Conservation (phyloP, 2,888 invertebrate species). For the Platerodrilus igneus region DNA sequence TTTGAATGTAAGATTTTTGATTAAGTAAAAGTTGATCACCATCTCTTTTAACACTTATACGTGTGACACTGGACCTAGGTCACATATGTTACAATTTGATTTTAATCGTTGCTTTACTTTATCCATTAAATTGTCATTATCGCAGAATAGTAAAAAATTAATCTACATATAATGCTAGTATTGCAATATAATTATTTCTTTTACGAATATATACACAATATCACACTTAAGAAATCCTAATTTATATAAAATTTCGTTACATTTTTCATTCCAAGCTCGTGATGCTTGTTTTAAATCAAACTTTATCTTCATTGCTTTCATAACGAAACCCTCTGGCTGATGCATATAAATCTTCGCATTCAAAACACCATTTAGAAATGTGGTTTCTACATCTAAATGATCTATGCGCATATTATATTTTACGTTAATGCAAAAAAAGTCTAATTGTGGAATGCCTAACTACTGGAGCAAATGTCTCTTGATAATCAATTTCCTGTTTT, state of each 20-base stretch:
- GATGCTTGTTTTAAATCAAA: neutral
- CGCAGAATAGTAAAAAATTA: neutral
- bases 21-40: neutral
- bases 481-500: no score
- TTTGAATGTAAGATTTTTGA: conserved; percentile 1
- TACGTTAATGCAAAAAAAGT: no score
- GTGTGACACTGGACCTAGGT: conserved; percentile 1
- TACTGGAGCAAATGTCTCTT: no score
- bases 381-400: neutral
- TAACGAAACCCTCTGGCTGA: no score
- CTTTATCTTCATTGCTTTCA: no score
- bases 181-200: no score
- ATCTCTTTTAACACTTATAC: neutral
- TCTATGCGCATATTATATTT: conserved; percentile 1
- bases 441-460: conserved; percentile 1
- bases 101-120: neutral
- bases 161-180: neutral
- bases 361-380: no score
- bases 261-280: conserved; percentile 2
- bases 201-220: neutral
- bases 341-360: no score
- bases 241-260: neutral
- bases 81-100: neutral
- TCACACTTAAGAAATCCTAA: neutral
- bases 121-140: neutral